phyloP scores from a whole-genome alignment of 1,140 invertebrate species.

The Trichoplusia ni region DNA sequence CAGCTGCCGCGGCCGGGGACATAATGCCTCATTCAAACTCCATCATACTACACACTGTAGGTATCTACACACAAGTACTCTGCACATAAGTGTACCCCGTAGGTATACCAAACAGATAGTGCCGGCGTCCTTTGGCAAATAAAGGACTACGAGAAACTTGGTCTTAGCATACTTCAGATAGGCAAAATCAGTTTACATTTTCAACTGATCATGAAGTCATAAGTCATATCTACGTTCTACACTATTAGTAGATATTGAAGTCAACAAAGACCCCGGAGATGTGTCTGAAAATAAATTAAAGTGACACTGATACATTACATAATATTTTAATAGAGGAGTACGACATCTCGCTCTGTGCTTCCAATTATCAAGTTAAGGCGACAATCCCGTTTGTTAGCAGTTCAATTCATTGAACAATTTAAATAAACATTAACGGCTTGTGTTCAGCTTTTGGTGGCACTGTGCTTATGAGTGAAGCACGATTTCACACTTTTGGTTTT shows the following conservation, averaged over 20 bases:
- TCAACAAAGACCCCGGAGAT: no score
- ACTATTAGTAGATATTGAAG: no score
- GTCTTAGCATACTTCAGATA: no score
- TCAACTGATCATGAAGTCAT: no score
- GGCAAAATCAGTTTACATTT: no score
- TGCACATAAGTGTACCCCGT: not conserved
- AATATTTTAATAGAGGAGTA: not conserved
- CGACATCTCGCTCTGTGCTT: not conserved
- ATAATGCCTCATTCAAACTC: slow-evolving; percentile 17
- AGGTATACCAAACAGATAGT: no score
- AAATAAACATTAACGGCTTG: not conserved
- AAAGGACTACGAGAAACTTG: no score
- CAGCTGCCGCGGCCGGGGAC: not conserved
- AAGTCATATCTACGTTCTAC: no score
- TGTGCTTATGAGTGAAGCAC: slow-evolving; percentile 8
- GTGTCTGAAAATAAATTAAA: not conserved
- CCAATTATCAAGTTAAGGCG: slow-evolving; percentile 4
- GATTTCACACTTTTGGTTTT: slow-evolving; percentile 1
- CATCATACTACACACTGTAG: not conserved
- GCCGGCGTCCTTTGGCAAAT: no score
- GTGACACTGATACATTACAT: not conserved
- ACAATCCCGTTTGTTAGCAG: not conserved
- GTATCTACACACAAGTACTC: not conserved
- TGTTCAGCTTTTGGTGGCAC: not conserved
- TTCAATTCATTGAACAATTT: not conserved